Percentiles rank a stretch among this genome's conserved stretches.
Conservation (phyloP, 2,797 vertebrate species). For the Phrynocephalus vlangalii region DNA sequence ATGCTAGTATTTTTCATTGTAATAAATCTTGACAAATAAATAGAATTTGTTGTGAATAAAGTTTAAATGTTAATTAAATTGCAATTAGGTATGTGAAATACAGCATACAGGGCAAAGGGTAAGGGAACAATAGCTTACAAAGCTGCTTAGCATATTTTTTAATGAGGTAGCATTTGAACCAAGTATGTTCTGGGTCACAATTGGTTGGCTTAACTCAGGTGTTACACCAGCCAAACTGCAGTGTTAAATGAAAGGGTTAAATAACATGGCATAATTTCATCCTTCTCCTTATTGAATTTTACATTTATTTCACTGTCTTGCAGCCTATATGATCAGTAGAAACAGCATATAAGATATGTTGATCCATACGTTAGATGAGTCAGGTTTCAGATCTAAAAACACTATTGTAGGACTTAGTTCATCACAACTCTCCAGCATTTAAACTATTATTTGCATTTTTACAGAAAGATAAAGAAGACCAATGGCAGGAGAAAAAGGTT, state of each 20-base stretch:
- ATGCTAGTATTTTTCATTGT: background rate
- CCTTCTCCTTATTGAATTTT: background rate
- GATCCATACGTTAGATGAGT: background rate
- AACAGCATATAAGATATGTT: background rate
- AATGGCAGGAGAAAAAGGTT: slow-evolving; percentile 96
- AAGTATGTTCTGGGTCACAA: background rate
- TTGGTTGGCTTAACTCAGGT: no score
- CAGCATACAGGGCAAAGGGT: background rate
- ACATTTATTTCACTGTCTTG: background rate
- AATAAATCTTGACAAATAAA: no score
- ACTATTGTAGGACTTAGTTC: background rate
- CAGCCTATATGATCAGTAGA: background rate
- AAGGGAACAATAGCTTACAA: background rate
- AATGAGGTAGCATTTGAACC: background rate
- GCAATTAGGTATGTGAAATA: no score
- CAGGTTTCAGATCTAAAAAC: background rate
- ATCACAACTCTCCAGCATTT: slow-evolving; percentile 2
- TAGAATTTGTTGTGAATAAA: no score
- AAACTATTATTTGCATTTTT: slow-evolving; percentile 54
- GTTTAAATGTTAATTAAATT: no score
- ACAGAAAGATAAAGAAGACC: slow-evolving; percentile 96
- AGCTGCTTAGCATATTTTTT: background rate
- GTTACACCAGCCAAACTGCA: background rate
- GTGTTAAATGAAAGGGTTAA: background rate
- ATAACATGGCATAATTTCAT: background rate